A percentile compares a stretch with the other conserved stretches of the same genome.
These are phyloP conservation scores for Sula dactylatra DNA, from an alignment of 2,113 vertebrate species.

Conservation along the genomic window DNA sequence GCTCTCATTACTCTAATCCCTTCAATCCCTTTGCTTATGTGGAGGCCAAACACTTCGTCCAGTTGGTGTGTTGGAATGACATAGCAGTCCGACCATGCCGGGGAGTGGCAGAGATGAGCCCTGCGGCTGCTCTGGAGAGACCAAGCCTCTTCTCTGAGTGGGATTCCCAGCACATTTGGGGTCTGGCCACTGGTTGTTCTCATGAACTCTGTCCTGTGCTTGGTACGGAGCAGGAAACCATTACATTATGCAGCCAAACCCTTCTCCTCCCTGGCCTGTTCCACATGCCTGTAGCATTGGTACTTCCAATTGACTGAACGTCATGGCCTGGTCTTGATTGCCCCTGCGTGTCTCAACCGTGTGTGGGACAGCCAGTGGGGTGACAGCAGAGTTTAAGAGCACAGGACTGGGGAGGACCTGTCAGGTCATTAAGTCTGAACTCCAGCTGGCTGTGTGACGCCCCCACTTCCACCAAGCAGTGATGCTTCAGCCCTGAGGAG, in stretches of 20 bases:
- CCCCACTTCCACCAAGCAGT: not conserved
- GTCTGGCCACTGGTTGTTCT: not conserved
- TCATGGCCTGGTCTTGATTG: not conserved
- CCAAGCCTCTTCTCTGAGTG: not conserved
- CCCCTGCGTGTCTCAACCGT: not conserved
- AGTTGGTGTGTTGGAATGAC: not conserved
- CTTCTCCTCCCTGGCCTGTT: not conserved
- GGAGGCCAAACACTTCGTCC: not conserved
- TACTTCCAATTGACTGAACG: not conserved
- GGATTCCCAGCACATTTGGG: not conserved
- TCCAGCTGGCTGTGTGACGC: not conserved
- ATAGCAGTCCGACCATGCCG: fast-evolving
- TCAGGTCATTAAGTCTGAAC: not conserved
- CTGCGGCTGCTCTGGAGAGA: not conserved
- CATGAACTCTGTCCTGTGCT: not conserved
- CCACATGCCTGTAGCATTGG: not conserved
- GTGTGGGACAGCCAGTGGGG: not conserved
- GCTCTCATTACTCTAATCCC: conserved; percentile 20
- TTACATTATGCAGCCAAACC: not conserved
- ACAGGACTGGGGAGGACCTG: not conserved
- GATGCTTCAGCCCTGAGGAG: not conserved
- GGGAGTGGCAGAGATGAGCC: not conserved
- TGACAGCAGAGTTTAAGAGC: not conserved
- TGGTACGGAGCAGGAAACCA: not conserved
- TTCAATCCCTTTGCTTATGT: not conserved